Conservation (phyloP, 2,113 vertebrate species). For the Ia io region DNA sequence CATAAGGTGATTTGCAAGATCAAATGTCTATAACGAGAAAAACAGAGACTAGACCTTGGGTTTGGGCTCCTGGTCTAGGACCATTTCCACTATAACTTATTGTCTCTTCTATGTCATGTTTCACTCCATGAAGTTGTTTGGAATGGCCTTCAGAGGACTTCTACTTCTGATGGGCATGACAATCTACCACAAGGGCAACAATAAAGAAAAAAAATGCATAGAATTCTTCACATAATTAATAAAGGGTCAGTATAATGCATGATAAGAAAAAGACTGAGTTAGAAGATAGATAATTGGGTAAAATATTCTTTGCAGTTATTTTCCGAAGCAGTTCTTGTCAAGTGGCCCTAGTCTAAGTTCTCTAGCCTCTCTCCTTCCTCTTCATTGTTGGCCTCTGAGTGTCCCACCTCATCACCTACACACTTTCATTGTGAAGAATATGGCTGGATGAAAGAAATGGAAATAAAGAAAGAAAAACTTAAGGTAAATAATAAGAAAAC, state of each 20-base stretch:
- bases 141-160: background rate
- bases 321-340: background rate
- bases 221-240: background rate
- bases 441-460: background rate
- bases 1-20: background rate
- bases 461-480: slow-evolving; percentile 36
- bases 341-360: background rate
- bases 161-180: background rate
- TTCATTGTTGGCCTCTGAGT: background rate
- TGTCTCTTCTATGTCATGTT: background rate
- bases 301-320: background rate
- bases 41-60: background rate
- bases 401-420: background rate
- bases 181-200: background rate
- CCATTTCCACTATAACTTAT: background rate
- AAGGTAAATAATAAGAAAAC: slow-evolving; percentile 11
- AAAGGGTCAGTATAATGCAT: background rate
- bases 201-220: background rate
- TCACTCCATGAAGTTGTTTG: background rate
- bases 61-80: background rate
- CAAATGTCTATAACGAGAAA: background rate
- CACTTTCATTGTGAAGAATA: background rate
- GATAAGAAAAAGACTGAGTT: background rate
- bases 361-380: background rate
- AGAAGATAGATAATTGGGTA: background rate